Conservation (phyloP, 2,797 vertebrate species). For the Tinamus major region DNA sequence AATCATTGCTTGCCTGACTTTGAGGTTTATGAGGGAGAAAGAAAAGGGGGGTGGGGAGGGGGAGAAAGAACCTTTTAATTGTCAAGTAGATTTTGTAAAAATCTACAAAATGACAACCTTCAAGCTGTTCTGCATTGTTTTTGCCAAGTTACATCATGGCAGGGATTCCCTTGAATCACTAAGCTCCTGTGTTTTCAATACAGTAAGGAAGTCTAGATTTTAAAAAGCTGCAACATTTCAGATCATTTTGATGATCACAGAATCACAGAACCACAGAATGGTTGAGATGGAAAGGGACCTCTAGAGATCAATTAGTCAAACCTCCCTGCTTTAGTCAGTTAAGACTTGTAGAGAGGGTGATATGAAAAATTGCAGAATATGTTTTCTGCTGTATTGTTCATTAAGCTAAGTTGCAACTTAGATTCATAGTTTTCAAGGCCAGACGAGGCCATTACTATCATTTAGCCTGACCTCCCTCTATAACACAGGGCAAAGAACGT, state of each 20-base stretch:
- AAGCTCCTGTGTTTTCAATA: neutral
- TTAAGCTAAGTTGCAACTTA: slow-evolving; percentile 3
- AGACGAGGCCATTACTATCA: neutral
- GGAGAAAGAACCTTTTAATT: neutral
- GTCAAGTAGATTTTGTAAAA: neutral
- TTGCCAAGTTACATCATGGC: neutral
- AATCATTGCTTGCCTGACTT: neutral
- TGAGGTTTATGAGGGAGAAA: neutral
- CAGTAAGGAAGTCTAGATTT: neutral
- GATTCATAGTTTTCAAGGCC: slow-evolving; percentile 20
- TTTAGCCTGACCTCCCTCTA: neutral
- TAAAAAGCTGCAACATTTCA: neutral
- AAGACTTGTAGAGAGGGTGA: fast-evolving
- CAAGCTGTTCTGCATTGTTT: neutral
- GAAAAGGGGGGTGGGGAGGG: neutral
- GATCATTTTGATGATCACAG: neutral
- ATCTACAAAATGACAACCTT: neutral
- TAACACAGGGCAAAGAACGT: neutral
- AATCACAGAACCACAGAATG: no score
- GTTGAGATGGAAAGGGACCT: no score
- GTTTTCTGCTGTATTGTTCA: slow-evolving; percentile 1
- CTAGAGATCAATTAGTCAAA: no score
- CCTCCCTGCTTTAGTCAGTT: neutral
- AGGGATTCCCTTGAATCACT: neutral
- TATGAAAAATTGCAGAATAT: neutral